Evolutionary conservation across 2,888 invertebrate species (phyloP).

Genomic region (Rhingia campestris): DNA sequence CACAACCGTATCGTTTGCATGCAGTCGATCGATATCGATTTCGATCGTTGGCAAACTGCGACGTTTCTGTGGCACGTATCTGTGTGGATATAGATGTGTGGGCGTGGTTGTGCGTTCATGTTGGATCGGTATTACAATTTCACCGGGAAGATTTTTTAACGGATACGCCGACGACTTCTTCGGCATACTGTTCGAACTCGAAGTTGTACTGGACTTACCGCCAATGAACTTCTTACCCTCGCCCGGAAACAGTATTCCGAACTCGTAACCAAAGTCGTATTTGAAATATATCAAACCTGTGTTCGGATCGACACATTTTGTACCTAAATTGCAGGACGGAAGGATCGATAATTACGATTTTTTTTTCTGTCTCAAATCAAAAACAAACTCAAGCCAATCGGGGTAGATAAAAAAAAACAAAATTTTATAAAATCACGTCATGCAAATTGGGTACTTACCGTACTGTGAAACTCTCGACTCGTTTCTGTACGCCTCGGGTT

Average conservation of each 20-base stretch:
- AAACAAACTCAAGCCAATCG: conserved; percentile 47
- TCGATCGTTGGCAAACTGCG: conserved; percentile 82
- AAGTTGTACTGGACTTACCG: conserved; percentile 79
- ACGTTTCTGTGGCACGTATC: conserved; percentile 79
- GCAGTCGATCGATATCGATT: conserved; percentile 81
- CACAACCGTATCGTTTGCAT: conserved; percentile 78
- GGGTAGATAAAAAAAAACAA: conserved; percentile 13
- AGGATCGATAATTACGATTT: conserved; percentile 32
- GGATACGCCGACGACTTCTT: conserved; percentile 79
- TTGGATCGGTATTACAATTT: conserved; percentile 87
- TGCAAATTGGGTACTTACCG: conserved; percentile 84
- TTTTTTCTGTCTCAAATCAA: not conserved
- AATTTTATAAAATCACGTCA: conserved; percentile 8
- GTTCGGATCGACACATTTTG: conserved; percentile 89
- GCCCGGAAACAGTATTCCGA: conserved; percentile 88
- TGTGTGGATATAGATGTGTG: conserved; percentile 55
- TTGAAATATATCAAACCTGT: conserved; percentile 91
- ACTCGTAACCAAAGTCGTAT: conserved; percentile 92
- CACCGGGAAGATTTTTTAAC: conserved; percentile 83
- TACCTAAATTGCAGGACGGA: conserved; percentile 83
- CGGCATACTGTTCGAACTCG: conserved; percentile 67
- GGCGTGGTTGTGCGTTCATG: conserved; percentile 84
- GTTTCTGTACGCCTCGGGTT: conserved; percentile 88
- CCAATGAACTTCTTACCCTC: conserved; percentile 84
- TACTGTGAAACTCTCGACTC: conserved; percentile 88